A percentile compares a stretch with the other conserved stretches of the same genome.
Conservation (phyloP, 2,797 vertebrate genomes). For the Argyrosomus regius region DNA sequence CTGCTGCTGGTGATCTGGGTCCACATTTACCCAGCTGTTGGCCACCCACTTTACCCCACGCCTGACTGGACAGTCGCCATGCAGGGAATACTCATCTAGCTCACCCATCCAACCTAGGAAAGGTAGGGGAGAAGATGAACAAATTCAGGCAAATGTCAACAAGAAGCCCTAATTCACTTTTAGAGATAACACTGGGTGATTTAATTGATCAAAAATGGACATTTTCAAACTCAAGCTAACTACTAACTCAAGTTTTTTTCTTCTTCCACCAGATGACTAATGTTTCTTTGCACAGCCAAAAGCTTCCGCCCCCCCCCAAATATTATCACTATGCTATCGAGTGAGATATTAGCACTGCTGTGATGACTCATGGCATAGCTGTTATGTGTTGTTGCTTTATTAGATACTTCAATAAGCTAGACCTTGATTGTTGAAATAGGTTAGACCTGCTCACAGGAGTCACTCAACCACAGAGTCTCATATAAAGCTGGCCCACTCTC, state of each 20-base stretch:
- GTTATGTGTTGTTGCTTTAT: neutral
- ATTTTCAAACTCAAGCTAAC: neutral
- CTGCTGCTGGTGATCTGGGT: constrained; percentile 92
- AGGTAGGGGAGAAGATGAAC: constrained; percentile 1
- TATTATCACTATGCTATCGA: neutral
- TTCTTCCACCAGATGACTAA: neutral
- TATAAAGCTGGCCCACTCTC: neutral
- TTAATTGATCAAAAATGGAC: neutral
- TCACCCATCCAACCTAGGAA: constrained; percentile 95
- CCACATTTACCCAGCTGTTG: constrained; percentile 97
- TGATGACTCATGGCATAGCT: neutral
- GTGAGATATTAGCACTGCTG: neutral
- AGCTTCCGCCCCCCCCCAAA: neutral
- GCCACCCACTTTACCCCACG: constrained; percentile 95
- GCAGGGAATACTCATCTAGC: constrained; percentile 95
- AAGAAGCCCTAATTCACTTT: neutral
- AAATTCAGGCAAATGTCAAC: neutral
- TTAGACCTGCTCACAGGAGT: neutral
- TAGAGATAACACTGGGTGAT: neutral
- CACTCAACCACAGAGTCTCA: neutral
- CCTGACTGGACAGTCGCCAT: constrained; percentile 93
- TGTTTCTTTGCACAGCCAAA: neutral
- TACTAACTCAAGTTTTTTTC: neutral
- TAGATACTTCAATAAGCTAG: neutral
- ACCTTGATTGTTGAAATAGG: too few relatives aligned